phyloP scores from a whole-genome alignment of 2,797 vertebrate species.

The Aythya fuligula region DNA sequence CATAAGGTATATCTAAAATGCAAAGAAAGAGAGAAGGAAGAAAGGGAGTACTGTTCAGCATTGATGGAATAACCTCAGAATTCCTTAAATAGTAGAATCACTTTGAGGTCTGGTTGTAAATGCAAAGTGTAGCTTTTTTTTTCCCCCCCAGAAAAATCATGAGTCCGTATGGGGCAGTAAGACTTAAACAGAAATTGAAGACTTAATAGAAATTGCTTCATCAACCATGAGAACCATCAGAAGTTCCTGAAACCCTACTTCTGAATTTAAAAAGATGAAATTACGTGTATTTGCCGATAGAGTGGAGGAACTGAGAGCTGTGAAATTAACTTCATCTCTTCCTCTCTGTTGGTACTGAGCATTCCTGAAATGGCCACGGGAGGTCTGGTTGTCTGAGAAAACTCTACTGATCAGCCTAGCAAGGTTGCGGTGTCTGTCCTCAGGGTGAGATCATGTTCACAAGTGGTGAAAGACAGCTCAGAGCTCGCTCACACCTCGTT shows the following conservation, averaged over 20 bases:
- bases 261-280: not conserved
- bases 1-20: slow-evolving; percentile 20
- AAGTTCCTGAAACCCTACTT: slow-evolving; percentile 19
- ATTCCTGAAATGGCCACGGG: not conserved
- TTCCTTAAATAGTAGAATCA: not conserved
- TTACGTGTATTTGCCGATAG: not conserved
- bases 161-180: not conserved
- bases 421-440: not conserved
- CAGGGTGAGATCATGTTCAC: not conserved
- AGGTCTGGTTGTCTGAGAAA: not conserved
- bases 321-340: not conserved
- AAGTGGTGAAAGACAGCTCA: not conserved
- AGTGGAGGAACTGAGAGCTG: not conserved
- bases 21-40: not conserved
- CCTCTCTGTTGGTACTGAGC: not conserved
- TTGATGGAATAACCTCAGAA: not conserved
- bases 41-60: not conserved
- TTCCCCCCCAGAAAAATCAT: not conserved
- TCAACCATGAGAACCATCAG: not conserved
- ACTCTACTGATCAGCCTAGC: fast-evolving
- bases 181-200: not conserved
- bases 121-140: not conserved
- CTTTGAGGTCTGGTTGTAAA: slow-evolving; percentile 4
- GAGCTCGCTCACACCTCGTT: not conserved
- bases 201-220: not conserved